Evolutionary conservation across 2,113 vertebrate genomes (phyloP).

Genomic region (Otolemur garnettii): DNA sequence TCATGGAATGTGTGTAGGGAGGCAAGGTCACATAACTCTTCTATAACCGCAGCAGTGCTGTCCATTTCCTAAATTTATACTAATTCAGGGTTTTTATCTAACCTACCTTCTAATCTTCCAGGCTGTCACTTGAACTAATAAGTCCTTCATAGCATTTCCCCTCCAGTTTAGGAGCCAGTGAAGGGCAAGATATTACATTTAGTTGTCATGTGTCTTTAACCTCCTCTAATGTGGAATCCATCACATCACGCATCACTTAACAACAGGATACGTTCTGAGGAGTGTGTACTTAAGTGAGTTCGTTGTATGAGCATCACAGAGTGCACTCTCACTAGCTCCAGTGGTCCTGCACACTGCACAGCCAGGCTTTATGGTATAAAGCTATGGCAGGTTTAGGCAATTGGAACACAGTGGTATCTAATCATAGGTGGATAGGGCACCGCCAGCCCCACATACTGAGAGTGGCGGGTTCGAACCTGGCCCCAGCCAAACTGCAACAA

Average conservation of each 20-base stretch:
- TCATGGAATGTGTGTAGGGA: not conserved
- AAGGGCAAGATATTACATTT: accelerated
- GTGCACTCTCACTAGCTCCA: not conserved
- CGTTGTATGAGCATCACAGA: not conserved
- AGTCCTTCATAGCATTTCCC: not conserved
- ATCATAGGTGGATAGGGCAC: not conserved
- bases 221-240: not conserved
- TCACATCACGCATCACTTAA: not conserved
- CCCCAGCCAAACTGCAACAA: too few relatives aligned
- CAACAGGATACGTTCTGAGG: not conserved
- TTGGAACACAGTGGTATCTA: not conserved
- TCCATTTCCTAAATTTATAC: not conserved
- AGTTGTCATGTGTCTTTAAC: accelerated
- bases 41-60: accelerated
- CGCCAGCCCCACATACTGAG: too few relatives aligned
- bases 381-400: not conserved
- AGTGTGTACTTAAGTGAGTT: not conserved
- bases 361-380: not conserved
- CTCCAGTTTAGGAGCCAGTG: not conserved
- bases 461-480: too few relatives aligned
- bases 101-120: accelerated
- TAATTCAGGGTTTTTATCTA: not conserved
- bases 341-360: not conserved
- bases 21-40: not conserved
- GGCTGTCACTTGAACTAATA: not conserved